phyloP scores from a whole-genome alignment of 2,797 vertebrate genomes.

The Periparus ater region DNA sequence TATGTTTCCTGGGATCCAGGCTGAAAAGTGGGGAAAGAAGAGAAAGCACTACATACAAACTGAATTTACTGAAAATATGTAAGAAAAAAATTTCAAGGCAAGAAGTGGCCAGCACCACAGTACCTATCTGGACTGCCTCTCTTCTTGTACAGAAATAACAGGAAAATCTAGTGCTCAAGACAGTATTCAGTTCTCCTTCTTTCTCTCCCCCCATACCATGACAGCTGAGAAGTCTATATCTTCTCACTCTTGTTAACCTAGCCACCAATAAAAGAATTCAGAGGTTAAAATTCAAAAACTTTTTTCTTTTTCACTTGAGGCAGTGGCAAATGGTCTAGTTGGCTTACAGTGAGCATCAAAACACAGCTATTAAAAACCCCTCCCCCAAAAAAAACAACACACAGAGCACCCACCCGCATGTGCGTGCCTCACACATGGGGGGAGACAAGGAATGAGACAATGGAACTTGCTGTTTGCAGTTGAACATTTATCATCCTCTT shows the following conservation, averaged over 20 bases:
- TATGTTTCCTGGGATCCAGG: background rate
- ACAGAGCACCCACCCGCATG: accelerated
- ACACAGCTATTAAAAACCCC: background rate
- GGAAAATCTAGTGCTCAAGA: background rate
- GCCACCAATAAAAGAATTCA: background rate
- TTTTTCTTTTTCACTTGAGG: background rate
- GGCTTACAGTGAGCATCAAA: background rate
- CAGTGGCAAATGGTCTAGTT: background rate
- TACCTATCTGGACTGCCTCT: background rate
- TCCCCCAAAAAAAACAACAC: background rate
- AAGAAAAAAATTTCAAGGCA: background rate
- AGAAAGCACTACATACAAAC: background rate
- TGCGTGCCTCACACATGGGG: background rate
- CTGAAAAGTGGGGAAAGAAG: background rate
- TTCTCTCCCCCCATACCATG: background rate
- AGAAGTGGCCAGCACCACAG: background rate
- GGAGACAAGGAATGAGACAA: background rate
- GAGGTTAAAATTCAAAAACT: background rate
- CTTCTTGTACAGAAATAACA: background rate
- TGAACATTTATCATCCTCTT: background rate
- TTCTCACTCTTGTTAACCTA: background rate
- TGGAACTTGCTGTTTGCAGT: conserved; percentile 40
- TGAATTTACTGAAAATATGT: background rate
- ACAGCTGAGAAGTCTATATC: background rate
- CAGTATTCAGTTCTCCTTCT: background rate